Conservation (phyloP, 2,113 vertebrate genomes). For the Clupea harengus region DNA sequence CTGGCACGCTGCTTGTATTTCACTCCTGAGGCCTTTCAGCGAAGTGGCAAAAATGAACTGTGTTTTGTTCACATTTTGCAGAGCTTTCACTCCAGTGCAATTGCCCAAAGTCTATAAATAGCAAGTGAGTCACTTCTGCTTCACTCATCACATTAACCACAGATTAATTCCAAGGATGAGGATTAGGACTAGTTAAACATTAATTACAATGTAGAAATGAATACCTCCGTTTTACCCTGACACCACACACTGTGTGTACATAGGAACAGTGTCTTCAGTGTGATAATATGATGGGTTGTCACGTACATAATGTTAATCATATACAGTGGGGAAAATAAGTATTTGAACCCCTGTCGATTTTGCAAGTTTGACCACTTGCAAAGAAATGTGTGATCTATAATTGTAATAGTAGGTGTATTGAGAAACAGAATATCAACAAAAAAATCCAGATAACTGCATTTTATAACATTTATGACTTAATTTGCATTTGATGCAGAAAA, state of each 20-base stretch:
- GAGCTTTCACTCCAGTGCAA: background rate
- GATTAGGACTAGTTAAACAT: slow-evolving; percentile 9
- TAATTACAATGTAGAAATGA: slow-evolving; percentile 1
- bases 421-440: too few relatives aligned
- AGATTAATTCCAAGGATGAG: background rate
- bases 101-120: background rate
- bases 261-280: background rate
- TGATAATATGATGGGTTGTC: background rate
- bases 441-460: too few relatives aligned
- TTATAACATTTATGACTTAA: too few relatives aligned
- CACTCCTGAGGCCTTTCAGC: slow-evolving; percentile 11
- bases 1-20: background rate
- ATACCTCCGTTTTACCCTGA: background rate
- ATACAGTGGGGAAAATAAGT: too few relatives aligned
- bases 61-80: background rate
- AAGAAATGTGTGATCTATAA: too few relatives aligned
- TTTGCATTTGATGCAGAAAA: too few relatives aligned
- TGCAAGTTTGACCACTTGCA: too few relatives aligned
- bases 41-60: background rate
- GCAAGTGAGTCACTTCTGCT: background rate
- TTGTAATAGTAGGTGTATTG: too few relatives aligned
- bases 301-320: background rate
- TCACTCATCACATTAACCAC: background rate
- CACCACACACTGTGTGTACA: background rate
- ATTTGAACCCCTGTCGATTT: too few relatives aligned